Evolutionary conservation across 2,888 invertebrate species (phyloP), one percentile per base, ranked within the genome.

Genomic region (Drosophila fulvimacula): DNA sequence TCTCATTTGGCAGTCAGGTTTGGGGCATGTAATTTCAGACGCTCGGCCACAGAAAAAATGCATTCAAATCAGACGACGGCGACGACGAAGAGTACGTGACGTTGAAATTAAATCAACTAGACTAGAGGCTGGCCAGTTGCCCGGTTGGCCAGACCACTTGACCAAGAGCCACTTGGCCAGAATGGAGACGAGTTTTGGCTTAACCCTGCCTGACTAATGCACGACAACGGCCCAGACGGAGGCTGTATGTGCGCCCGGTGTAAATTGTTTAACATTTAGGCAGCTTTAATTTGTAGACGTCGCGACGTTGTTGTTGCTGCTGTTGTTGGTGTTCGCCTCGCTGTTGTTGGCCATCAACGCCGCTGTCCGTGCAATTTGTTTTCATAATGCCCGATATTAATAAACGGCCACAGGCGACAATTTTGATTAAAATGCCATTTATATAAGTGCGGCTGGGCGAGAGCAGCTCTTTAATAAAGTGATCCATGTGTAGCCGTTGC

Each of bases 91-190:
- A 88, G 11, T 48, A 48, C 90, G 84, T 89, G 86, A 89, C 82
- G 88, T 87, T 90, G 83, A 89, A 88, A 88, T 89, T 90, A 86
- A 88, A 82, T 89, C 88, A 87, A 87, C 89, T 82, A 76, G 89
- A 86, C 85, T 81, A 76, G 79, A 87, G 83, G 83, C 66, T 30
- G n/a, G 61, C 48, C 55, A 62, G 36, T 34, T 57, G 46, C 55
- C 49, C 62, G 56, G 72, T 69, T 72, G 57, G 75, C 67, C 71
- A 75, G 75, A 58, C 82, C 75, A 88, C 84, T 86, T 81, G 87
- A 78, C 87, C 79, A 80, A 76, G 75, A 44, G 68, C 59, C 58
- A 46, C 52, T 42, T 42, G 55, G 19, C 48, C 62, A 53, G 59
- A 66, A 55, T 48, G 56, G 52, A 76, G 81, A 79, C 83, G 69